A percentile compares a stretch with the other conserved stretches of the same genome.
Evolutionary conservation across 2,888 invertebrate species (phyloP).

Genomic region (Temnothorax unifasciatus): DNA sequence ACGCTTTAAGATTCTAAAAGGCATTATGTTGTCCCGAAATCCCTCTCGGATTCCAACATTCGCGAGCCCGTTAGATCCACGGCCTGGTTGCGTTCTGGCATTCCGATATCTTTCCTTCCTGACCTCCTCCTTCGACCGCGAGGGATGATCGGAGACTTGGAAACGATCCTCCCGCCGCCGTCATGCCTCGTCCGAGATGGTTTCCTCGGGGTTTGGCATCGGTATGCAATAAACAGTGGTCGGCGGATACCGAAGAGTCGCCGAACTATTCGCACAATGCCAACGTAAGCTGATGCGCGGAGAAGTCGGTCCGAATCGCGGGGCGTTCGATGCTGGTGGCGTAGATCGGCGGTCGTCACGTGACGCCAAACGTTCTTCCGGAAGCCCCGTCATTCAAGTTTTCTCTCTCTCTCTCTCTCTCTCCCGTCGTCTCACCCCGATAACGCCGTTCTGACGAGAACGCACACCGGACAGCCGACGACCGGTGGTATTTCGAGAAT

Average conservation of each 20-base stretch:
- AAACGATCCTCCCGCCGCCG: constrained; percentile 28
- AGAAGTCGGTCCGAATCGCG: constrained; percentile 36
- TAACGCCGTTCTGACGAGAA: background rate
- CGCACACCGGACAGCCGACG: background rate
- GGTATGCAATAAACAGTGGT: constrained; percentile 78
- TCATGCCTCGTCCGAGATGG: constrained; percentile 57
- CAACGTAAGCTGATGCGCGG: constrained; percentile 61
- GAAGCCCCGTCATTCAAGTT: background rate
- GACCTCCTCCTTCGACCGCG: background rate
- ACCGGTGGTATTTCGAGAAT: constrained; percentile 19
- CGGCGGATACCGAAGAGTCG: constrained; percentile 63
- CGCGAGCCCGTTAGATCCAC: constrained; percentile 2
- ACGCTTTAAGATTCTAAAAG: background rate
- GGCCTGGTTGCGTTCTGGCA: constrained; percentile 11
- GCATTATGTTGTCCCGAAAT: constrained; percentile 2
- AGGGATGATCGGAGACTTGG: constrained; percentile 35
- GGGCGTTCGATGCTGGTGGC: constrained; percentile 16
- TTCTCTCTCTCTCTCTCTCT: background rate
- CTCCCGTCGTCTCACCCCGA: background rate
- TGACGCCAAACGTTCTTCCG: constrained; percentile 35
- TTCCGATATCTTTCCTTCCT: constrained; percentile 40
- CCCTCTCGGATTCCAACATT: constrained; percentile 1
- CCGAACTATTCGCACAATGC: constrained; percentile 74
- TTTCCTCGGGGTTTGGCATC: constrained; percentile 59
- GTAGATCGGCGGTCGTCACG: constrained; percentile 46